phyloP scores from a whole-genome alignment of 2,113 vertebrate species.

The Oenanthe melanoleuca region DNA sequence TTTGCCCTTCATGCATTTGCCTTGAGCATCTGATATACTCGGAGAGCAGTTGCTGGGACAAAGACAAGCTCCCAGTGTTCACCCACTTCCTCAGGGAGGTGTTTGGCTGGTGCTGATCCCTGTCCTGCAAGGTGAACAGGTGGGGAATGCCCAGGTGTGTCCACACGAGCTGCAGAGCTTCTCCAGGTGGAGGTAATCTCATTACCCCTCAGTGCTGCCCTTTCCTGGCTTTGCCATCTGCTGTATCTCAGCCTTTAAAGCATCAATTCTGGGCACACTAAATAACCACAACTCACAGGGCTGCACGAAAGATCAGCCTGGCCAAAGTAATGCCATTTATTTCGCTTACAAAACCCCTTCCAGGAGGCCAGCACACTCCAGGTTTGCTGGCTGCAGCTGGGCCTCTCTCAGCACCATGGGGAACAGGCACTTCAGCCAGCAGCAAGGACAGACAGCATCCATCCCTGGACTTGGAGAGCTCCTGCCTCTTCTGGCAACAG shows the following conservation, averaged over 20 bases:
- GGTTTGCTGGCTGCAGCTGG: not conserved
- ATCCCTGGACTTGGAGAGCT: not conserved
- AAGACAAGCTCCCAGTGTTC: not conserved
- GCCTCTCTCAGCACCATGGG: not conserved
- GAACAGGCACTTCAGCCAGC: not conserved
- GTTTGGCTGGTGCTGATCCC: not conserved
- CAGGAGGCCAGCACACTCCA: not conserved
- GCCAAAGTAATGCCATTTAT: not conserved
- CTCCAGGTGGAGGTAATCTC: not conserved
- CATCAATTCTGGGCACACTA: accelerated
- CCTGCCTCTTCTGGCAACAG: not conserved
- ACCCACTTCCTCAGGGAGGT: not conserved
- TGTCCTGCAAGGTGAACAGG: not conserved
- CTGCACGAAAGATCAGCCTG: not conserved
- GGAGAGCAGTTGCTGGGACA: not conserved
- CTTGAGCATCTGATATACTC: not conserved
- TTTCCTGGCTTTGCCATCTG: not conserved
- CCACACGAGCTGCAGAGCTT: not conserved
- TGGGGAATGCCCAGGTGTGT: not conserved
- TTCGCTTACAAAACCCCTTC: not conserved
- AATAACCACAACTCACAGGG: not conserved
- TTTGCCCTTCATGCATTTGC: not conserved
- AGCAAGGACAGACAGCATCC: not conserved
- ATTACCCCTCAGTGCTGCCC: not conserved
- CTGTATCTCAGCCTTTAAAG: not conserved